These are phyloP conservation scores for Crocodylus rhombifer DNA, from an alignment of 2,797 vertebrate genomes.

Conservation along the genomic window DNA sequence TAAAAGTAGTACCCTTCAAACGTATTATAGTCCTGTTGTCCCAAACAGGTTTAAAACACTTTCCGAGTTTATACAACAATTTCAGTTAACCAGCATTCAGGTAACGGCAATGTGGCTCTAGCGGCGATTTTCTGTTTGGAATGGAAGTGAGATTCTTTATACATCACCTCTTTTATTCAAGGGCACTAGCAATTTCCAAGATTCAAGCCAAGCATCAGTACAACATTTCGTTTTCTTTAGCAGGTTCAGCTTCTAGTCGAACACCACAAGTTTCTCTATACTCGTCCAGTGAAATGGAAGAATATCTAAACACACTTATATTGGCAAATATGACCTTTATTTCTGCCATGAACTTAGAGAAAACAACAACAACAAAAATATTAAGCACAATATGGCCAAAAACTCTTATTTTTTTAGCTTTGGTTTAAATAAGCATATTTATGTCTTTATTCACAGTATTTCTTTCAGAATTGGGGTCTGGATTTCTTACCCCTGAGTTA, in stretches of 20 bases:
- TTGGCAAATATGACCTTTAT: not conserved
- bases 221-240: not conserved
- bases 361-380: not conserved
- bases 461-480: not conserved
- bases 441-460: not conserved
- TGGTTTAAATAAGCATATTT: not conserved
- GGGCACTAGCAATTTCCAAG: not conserved
- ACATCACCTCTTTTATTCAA: not conserved
- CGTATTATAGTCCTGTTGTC: not conserved
- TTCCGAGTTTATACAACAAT: not conserved
- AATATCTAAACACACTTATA: not conserved
- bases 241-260: not conserved
- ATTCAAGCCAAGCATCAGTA: not conserved
- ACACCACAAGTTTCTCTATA: not conserved
- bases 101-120: not conserved
- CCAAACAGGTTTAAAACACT: not conserved
- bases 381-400: not conserved
- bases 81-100: not conserved
- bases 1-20: rapidly evolving
- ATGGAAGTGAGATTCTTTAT: not conserved
- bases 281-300: not conserved
- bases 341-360: not conserved
- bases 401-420: not conserved
- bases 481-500: not conserved
- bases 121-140: not conserved